Evolutionary conservation across 92 coral and sea anemone genomes (phyloP).

Genomic region (Parazoanthus darwini): DNA sequence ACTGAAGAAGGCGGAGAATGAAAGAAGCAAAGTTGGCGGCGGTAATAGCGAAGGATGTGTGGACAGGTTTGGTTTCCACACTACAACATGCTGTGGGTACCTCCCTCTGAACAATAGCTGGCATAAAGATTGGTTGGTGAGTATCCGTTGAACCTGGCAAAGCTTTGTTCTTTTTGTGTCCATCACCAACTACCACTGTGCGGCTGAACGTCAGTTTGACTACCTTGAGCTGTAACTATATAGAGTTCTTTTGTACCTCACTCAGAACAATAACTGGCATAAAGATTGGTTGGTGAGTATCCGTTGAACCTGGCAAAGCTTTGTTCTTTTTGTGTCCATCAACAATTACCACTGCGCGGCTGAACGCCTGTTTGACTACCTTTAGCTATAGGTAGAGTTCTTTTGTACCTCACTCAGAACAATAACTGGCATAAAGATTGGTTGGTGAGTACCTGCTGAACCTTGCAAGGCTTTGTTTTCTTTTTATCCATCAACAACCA

Average conservation of each 20-base stretch:
- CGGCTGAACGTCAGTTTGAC: too few relatives aligned
- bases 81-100: slow-evolving; percentile 82
- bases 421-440: slow-evolving; percentile 80
- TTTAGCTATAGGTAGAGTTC: too few relatives aligned
- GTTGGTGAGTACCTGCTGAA: slow-evolving; percentile 57
- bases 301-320: background rate
- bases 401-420: slow-evolving; percentile 54
- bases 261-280: slow-evolving; percentile 75
- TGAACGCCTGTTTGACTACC: too few relatives aligned
- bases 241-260: slow-evolving; percentile 34
- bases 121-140: slow-evolving; percentile 81
- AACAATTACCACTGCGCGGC: too few relatives aligned
- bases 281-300: slow-evolving; percentile 75
- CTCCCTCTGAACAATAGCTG: slow-evolving; percentile 71
- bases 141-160: background rate
- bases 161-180: too few relatives aligned
- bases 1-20: slow-evolving; percentile 46
- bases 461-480: background rate
- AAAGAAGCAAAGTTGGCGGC: slow-evolving; percentile 22
- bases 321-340: too few relatives aligned
- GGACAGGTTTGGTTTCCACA: slow-evolving; percentile 68
- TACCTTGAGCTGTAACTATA: too few relatives aligned
- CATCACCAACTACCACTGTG: too few relatives aligned
- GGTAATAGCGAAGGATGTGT: slow-evolving; percentile 33
- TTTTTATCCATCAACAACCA: too few relatives aligned